Base-by-base conservation (phyloP, 2,113 vertebrate species). In the Passer montanus region DNA sequence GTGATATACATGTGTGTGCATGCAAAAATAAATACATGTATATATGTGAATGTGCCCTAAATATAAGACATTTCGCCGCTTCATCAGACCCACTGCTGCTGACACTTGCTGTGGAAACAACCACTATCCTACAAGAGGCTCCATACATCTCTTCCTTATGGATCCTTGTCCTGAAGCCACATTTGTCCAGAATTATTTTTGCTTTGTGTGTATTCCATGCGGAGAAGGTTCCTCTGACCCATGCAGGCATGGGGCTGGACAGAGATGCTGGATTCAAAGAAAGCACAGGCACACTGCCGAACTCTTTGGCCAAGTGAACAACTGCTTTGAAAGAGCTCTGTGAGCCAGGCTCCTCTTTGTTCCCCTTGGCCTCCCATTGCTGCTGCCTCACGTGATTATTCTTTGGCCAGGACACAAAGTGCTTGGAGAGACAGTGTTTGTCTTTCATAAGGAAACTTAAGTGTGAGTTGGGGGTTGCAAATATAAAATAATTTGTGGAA, bases 351-450 rank as follows among this genome's bases (percentile, higher is more conserved):
- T 78, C 23, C 17, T 67, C 76, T 86, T 94, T 94, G 75, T 93
- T 93, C 63, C 82, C 59, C 50, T 76, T 11, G 2, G 74, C 35
- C 64, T 88, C 89, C 94, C 4, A 0, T 83, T 77, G 84, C 75
- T 75, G 50, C 81, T 49, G 66, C 77, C 80, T 96, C 94, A 95
- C 76, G 49, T 93, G 86, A 90, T 79, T 81, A 52, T 62, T 87
- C 79, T 93, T 93, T 96, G 95, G 92, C 93, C 79, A 90, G 76
- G 37, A 96, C 91, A 89, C 49, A 66, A 86, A 95, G 87, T 97
- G 44, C 95, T 84, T 60, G 33, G 60, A 95, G 60, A 77, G 41
- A 66, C 8, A 22, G 35, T 41, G 53, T 79, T 93, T 72, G 47
- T 63, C 64, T 88, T 92, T 58, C 75, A 79, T 66, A 83, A 86